Evolutionary conservation across 2,113 vertebrate genomes (phyloP).

Genomic region (Macroglossus sobrinus): DNA sequence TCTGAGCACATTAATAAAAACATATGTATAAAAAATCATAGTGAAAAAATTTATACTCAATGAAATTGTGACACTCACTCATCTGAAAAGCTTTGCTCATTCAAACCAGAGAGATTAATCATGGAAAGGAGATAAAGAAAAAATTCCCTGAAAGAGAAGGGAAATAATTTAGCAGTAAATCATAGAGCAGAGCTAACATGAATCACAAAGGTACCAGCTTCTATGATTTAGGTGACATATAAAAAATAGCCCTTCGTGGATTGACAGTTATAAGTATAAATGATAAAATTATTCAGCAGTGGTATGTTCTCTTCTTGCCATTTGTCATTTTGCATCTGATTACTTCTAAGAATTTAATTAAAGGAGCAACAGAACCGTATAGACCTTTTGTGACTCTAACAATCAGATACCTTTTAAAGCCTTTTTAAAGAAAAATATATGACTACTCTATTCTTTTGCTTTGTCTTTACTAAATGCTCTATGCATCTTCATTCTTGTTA

Average conservation of each 20-base stretch:
- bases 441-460: constrained; percentile 7
- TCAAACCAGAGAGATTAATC: constrained; percentile 78
- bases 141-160: constrained; percentile 72
- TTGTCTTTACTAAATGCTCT: constrained; percentile 13
- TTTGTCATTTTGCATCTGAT: constrained; percentile 78
- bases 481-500: not conserved
- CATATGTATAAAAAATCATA: constrained; percentile 62
- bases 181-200: constrained; percentile 72
- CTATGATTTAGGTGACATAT: constrained; percentile 76
- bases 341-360: constrained; percentile 81
- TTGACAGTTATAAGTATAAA: constrained; percentile 78
- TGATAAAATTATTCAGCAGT: constrained; percentile 79
- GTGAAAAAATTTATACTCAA: constrained; percentile 62
- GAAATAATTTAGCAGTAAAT: constrained; percentile 81
- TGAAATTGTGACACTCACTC: constrained; percentile 67
- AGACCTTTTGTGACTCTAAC: constrained; percentile 68
- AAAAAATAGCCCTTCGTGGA: constrained; percentile 76
- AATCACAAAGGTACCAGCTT: constrained; percentile 75
- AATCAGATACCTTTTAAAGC: constrained; percentile 58
- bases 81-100: constrained; percentile 76
- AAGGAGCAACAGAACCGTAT: constrained; percentile 68
- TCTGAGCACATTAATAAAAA: constrained; percentile 55
- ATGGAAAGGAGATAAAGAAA: constrained; percentile 73
- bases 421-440: constrained; percentile 65
- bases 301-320: constrained; percentile 70